Evolutionary conservation across 1,140 invertebrate species (phyloP).

Genomic region (Cephus cinctus): DNA sequence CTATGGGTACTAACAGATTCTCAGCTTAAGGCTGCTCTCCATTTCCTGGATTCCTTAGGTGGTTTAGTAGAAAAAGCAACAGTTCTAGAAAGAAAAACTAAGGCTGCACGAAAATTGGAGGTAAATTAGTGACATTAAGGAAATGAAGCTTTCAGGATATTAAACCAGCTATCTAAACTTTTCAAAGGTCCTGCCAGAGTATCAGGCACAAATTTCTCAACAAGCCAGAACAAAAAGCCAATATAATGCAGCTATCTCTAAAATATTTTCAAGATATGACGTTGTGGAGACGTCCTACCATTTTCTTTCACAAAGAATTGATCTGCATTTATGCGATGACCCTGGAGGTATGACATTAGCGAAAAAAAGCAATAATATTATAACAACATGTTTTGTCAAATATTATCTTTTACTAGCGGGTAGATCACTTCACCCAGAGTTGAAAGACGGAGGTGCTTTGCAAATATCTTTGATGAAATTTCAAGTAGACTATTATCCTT

Average conservation of each 20-base stretch:
- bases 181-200: conserved; percentile 72
- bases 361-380: conserved; percentile 9
- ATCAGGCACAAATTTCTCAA: conserved; percentile 74
- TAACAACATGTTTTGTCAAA: neutral
- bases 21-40: conserved; percentile 91
- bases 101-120: conserved; percentile 86
- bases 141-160: neutral
- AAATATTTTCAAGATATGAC: conserved; percentile 86
- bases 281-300: conserved; percentile 98
- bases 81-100: conserved; percentile 77
- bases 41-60: conserved; percentile 89
- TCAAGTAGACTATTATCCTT: conserved; percentile 95
- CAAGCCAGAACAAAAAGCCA: conserved; percentile 56
- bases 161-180: neutral
- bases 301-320: conserved; percentile 89
- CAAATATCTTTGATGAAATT: conserved; percentile 89
- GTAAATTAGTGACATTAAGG: conserved; percentile 55
- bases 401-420: conserved; percentile 60
- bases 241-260: conserved; percentile 56
- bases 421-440: conserved; percentile 76
- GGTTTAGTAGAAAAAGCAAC: conserved; percentile 83
- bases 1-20: conserved; percentile 98
- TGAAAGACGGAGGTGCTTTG: conserved; percentile 89
- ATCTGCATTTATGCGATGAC: conserved; percentile 97
- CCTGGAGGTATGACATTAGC: conserved; percentile 66